Evolutionary conservation across 2,113 vertebrate species (phyloP), one percentile per base, ranked within the genome.

Genomic region (Bujurquina vittata): DNA sequence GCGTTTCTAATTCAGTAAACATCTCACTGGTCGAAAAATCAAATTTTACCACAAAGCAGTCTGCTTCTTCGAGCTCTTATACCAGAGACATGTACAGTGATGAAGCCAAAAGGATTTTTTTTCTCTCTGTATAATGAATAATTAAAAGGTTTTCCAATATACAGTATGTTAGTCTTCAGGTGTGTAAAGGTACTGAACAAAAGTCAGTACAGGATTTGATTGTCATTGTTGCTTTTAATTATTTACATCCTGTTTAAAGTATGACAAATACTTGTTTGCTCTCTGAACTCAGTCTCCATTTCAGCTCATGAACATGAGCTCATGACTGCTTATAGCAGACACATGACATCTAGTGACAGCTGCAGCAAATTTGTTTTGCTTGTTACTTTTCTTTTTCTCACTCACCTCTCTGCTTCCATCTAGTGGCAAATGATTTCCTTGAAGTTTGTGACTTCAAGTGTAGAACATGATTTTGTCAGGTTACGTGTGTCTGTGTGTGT

Each of bases 301-400:
- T 81, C 69, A 76, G 72, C 40, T 80, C 40, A n/a, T n/a, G 37
- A 67, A 60, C 43, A 46, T 46, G 59, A 58, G 26, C 40, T 69
- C 61, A 23, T 23, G 33, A 49, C 59, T 10, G 35, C 31, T 63
- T 37, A 76, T 37, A 29, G 20, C 60, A 74, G 84, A 87, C 52
- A 80, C 74, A 84, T 85, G 82, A 87, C 43, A 75, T 57, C 52
- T 35, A 43, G 33, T 78, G 79, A 91, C 90, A 89, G 85, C 89
- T 93, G 88, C 77, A 84, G 60, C 12, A 58, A 75, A 76, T 76
- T 58, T 78, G n/a, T 63, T 76, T n/a, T 75, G 10, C 76, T 73
- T 33, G 26, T 49, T 22, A 46, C 75, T 62, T 37, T 31, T 31
- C n/a, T 22, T 31, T 22, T 31, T 22, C n/a, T 20, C 11, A 0